Evolutionary conservation across 2,888 invertebrate species (phyloP), one percentile per base, ranked within the genome.

Genomic region (Lypha dubia): DNA sequence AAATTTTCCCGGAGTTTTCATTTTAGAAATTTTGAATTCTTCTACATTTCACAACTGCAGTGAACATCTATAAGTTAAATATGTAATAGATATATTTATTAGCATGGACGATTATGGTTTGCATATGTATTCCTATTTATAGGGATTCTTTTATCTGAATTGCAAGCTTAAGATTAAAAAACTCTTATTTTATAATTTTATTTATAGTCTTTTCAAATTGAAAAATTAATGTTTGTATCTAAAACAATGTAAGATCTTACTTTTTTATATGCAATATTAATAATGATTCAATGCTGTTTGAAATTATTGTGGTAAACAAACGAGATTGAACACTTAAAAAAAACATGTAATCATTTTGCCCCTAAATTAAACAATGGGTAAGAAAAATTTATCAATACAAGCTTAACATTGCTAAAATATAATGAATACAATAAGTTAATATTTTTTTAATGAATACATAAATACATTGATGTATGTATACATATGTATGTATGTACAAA

Each of bases 271-370:
- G n/a, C n/a, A n/a, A n/a, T n/a, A n/a, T n/a, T n/a, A n/a, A n/a
- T n/a, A 79, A 79, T 83, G 73, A 68, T 79, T 68, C 65, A 77
- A 68, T 73, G 44, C 53, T 60, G 73, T 74, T 63, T 62, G 62
- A 58, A 68, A 49, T 46, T 68, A 49, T 49, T 79, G 60, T 77
- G 79, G 73, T 11, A 70, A 81, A 63, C 15, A 53, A 70, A 51
- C 3, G 28, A 35, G 8, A 28, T 53, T 24, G 3, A 3, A 17
- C 28, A 28, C n/a, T n/a, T n/a, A n/a, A n/a, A n/a, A n/a, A n/a
- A n/a, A n/a, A 56, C 2, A 28, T 56, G 8, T 28, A 3, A 58
- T 5, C 4, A 15, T n/a, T 56, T 28, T 28, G n/a, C 1, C 1
- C n/a, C 32, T n/a, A 15, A 58, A 58, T 20, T 11, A 35, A 28